Evolutionary conservation across 2,888 invertebrate species (phyloP).

Genomic region (Reticulitermes lucifugus): DNA sequence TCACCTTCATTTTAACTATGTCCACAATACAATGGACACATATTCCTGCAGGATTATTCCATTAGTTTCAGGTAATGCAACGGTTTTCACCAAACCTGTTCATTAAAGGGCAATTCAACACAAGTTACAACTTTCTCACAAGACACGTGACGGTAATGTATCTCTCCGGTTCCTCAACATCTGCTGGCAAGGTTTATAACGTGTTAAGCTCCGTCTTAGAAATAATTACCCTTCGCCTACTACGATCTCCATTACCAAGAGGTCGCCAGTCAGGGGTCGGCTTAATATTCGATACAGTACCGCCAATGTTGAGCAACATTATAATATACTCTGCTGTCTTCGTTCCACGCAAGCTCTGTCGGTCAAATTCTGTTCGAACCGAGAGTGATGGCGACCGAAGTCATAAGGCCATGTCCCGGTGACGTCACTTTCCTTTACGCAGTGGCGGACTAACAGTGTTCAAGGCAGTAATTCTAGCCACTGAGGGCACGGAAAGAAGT

Average conservation of each 20-base stretch:
- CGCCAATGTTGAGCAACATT: constrained; percentile 23
- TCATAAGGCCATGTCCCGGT: constrained; percentile 24
- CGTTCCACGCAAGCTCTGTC: background rate
- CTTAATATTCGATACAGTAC: constrained; percentile 40
- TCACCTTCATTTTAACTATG: too few relatives aligned
- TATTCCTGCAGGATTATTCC: background rate
- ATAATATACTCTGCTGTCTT: background rate
- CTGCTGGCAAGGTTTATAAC: background rate
- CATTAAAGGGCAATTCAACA: constrained; percentile 13
- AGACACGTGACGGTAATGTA: background rate
- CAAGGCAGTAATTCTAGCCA: too few relatives aligned
- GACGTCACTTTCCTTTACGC: background rate
- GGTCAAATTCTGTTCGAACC: background rate
- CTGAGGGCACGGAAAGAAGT: too few relatives aligned
- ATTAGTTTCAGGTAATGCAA: background rate
- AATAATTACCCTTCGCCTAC: constrained; percentile 30
- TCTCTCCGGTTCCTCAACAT: background rate
- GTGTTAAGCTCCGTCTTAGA: constrained; percentile 14
- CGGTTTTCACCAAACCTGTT: background rate
- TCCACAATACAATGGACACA: too few relatives aligned
- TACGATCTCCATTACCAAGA: constrained; percentile 34
- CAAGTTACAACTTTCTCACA: background rate
- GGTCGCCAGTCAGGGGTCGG: constrained; percentile 33
- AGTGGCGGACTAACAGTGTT: constrained; percentile 9
- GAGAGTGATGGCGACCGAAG: background rate